Evolutionary conservation across 2,113 vertebrate genomes (phyloP), one percentile per base, ranked within the genome.

Genomic region (Aramus guarauna): DNA sequence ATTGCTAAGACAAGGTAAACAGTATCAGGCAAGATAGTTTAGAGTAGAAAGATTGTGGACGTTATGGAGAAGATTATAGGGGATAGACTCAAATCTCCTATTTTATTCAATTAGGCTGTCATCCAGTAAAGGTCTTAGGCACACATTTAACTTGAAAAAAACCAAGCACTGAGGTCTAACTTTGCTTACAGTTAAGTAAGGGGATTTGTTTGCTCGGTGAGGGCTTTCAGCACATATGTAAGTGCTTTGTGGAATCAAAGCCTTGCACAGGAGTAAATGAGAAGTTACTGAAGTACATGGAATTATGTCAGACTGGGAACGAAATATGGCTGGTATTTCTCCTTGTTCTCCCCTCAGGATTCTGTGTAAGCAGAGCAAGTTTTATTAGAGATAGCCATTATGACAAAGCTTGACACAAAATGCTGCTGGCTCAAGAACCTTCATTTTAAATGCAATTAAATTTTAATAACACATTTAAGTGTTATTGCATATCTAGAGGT

Each of bases 1-100:
- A 92, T 55, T 21, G 15, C 86, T 96, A 96, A 96, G 93, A 89
- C 80, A 94, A 96, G 34, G 39, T 72, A 97, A 97, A 96, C 80
- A 94, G 16, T 43, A 43, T 72, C 66, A 68, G 90, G 90, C 77
- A 75, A 75, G 43, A 82, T 16, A 94, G 91, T 96, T 96, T 68
- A 87, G 56, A 94, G 22, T 80, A 89, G 84, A 78, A 89, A 91
- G 76, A 88, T 30, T 72, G 47, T 64, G 87, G 68, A 81, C 23
- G 6, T 87, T 92, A 72, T 84, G 52, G 64, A 87, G 64, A 74
- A 87, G 87, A 95, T 97, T 96, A 96, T 22, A 91, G 76, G 22
- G 80, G 77, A 96, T 96, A 82, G 68, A 84, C 36, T 91, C 0
- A 0, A 96, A 96, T 95, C 82, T 55, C 9, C 21, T 92, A 4